Base-by-base conservation (phyloP, 2,797 vertebrate genomes). In the Microhierax caerulescens region DNA sequence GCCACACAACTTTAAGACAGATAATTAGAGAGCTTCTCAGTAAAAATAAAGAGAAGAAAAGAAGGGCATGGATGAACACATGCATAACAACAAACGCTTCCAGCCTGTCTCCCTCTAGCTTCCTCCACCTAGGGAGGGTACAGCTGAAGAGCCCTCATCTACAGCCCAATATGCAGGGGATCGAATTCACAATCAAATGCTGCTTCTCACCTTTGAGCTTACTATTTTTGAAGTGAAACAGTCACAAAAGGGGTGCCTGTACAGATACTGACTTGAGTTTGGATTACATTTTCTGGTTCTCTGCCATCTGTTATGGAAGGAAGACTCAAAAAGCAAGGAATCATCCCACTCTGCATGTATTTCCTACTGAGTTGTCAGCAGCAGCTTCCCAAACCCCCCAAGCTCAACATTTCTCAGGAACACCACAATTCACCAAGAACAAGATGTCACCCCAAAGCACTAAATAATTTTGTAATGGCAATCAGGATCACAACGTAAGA, bases 321-420 rank as follows among this genome's bases (percentile, higher is more conserved):
- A 47, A 65, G 37, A 45, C 41, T 80, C 83, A 65, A 61, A 90
- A 77, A 85, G 25, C 72, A 75, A 53, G 27, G 78, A 68, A 72
- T 22, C 53, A 28, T 15, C 57, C 43, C 74, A 19, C 19, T 22
- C 78, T 10, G 9, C 8, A 2, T 0, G 1, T 15, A 13, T 28
- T 82, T 69, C 51, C 75, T 63, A 61, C 48, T 0, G 1, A 82
- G n/a, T 3, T 59, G 32, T 68, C 7, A 24, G 25, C 22, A 47
- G 34, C 0, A 73, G 28, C 74, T 91, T 89, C 84, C 65, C 88
- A 88, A 88, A 25, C 18, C 67, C 75, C 75, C 57, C 48, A 16
- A 25, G 41, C 30, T 16, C 34, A 36, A 6, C 11, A 3, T 10
- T 61, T 20, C 50, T 85, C 34, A n/a, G 30, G 67, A 95, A 67